Conservation (phyloP, 1,140 invertebrate genomes). For the Phocides pigmalion region DNA sequence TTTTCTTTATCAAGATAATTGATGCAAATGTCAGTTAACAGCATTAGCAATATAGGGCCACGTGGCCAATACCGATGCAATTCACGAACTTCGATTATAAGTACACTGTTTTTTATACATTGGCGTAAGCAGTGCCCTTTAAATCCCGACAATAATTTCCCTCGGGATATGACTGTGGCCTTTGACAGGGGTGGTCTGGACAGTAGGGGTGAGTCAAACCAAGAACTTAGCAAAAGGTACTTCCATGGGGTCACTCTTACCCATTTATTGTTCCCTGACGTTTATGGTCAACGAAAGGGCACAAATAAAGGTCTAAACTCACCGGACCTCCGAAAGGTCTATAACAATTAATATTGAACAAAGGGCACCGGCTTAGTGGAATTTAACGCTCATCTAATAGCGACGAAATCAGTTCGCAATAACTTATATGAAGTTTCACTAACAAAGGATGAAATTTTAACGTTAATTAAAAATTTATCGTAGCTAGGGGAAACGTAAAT, state of each 20-base stretch:
- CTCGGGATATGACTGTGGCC: slow-evolving; percentile 68
- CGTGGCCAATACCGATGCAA: slow-evolving; percentile 68
- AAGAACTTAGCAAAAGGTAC: slow-evolving; percentile 70
- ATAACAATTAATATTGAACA: slow-evolving; percentile 64
- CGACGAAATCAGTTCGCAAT: slow-evolving; percentile 44
- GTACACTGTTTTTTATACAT: slow-evolving; percentile 76
- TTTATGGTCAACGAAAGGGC: slow-evolving; percentile 80
- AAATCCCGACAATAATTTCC: slow-evolving; percentile 83
- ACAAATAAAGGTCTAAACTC: slow-evolving; percentile 63
- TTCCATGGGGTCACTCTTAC: slow-evolving; percentile 67
- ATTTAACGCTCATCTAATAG: slow-evolving; percentile 50
- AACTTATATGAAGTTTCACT: slow-evolving; percentile 47
- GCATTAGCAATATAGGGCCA: slow-evolving; percentile 44
- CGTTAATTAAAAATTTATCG: slow-evolving; percentile 40
- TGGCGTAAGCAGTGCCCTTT: slow-evolving; percentile 78
- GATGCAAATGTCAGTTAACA: slow-evolving; percentile 31
- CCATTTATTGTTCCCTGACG: slow-evolving; percentile 76
- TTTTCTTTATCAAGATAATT: neutral
- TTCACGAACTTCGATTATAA: slow-evolving; percentile 70
- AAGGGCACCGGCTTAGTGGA: slow-evolving; percentile 40
- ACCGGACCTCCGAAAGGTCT: slow-evolving; percentile 50
- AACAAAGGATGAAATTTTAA: slow-evolving; percentile 39
- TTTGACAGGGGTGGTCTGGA: slow-evolving; percentile 77
- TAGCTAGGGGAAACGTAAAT: slow-evolving; percentile 10
- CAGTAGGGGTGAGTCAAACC: slow-evolving; percentile 62